Evolutionary conservation across 2,113 vertebrate species (phyloP).

Genomic region (Eonycteris spelaea): DNA sequence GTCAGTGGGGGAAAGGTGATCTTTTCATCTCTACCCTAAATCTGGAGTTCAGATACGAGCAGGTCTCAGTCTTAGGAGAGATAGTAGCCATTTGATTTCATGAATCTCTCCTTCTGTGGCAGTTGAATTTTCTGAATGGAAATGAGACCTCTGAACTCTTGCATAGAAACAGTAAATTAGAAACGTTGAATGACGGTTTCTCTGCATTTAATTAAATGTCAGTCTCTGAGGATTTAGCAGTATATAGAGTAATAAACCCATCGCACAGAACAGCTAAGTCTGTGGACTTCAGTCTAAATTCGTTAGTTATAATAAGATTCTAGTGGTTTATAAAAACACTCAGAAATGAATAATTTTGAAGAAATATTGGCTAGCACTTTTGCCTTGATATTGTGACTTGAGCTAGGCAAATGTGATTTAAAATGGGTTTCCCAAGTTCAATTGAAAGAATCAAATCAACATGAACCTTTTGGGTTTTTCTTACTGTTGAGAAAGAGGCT

Average conservation of each 20-base stretch:
- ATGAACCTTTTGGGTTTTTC: neutral
- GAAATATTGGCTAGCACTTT: neutral
- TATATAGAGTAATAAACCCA: slow-evolving; percentile 37
- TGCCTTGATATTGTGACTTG: neutral
- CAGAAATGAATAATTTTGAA: neutral
- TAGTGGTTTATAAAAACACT: neutral
- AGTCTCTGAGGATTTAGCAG: neutral
- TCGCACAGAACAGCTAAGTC: neutral
- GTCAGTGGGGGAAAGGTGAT: neutral
- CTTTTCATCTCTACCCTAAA: neutral
- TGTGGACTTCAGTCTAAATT: neutral
- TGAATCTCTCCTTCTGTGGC: slow-evolving; percentile 24
- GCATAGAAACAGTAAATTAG: slow-evolving; percentile 50
- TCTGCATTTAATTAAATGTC: slow-evolving; percentile 53
- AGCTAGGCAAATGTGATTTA: neutral
- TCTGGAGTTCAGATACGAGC: neutral
- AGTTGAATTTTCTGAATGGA: slow-evolving; percentile 29
- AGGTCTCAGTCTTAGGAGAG: neutral
- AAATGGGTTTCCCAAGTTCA: neutral
- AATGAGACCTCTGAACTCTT: slow-evolving; percentile 44
- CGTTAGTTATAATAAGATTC: neutral
- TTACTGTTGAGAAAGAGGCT: neutral
- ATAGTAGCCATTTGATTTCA: slow-evolving; percentile 48
- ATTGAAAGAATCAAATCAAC: neutral
- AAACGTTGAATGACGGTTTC: slow-evolving; percentile 14